phyloP scores from a whole-genome alignment of 2,888 invertebrate species.

The Ashinkailepas kermadecensis region DNA sequence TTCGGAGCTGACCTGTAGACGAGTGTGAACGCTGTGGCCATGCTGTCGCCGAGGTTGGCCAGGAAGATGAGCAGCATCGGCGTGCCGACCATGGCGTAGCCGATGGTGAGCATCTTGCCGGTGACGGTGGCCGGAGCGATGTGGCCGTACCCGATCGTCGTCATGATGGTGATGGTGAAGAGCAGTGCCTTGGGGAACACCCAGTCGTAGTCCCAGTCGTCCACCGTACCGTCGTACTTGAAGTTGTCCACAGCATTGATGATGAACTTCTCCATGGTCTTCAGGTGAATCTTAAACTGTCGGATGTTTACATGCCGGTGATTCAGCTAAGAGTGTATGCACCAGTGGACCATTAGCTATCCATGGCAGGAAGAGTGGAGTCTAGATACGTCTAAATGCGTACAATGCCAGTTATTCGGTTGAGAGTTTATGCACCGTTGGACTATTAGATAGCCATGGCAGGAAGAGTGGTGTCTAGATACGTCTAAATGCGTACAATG shows the following conservation, averaged over 20 bases:
- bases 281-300: constrained; percentile 34
- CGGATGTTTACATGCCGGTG: too few relatives aligned
- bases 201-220: constrained; percentile 37
- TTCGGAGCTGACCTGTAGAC: constrained; percentile 32
- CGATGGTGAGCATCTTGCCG: constrained; percentile 35
- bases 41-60: constrained; percentile 35
- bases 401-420: too few relatives aligned
- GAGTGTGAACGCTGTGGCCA: constrained; percentile 34
- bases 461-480: too few relatives aligned
- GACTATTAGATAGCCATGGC: too few relatives aligned
- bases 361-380: too few relatives aligned
- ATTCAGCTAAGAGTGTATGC: too few relatives aligned
- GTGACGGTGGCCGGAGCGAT: constrained; percentile 36
- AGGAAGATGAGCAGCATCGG: constrained; percentile 36
- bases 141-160: constrained; percentile 38
- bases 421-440: too few relatives aligned
- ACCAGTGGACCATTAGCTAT: too few relatives aligned
- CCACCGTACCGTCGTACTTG: constrained; percentile 36
- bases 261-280: constrained; percentile 35
- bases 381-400: too few relatives aligned
- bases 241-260: constrained; percentile 33
- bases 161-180: constrained; percentile 38
- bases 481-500: too few relatives aligned
- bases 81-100: constrained; percentile 36
- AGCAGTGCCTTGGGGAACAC: constrained; percentile 37